Percentiles rank a stretch among this genome's conserved stretches.
These are phyloP conservation scores for Lithosia quadra DNA, from an alignment of 2,888 invertebrate species.

Conservation along the genomic window DNA sequence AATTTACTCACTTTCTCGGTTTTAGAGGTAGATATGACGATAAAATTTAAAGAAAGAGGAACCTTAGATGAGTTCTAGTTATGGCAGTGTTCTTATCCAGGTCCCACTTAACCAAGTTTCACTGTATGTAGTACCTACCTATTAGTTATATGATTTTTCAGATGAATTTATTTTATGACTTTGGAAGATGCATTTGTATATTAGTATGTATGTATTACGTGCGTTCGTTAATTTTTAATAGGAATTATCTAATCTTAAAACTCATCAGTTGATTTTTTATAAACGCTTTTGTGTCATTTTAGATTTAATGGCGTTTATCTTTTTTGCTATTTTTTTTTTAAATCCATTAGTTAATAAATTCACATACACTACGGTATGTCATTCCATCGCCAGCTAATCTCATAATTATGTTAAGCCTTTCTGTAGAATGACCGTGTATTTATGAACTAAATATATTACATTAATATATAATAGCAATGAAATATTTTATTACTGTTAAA, in stretches of 20 bases:
- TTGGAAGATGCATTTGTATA: background rate
- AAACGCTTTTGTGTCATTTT: background rate
- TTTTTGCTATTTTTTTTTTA: background rate
- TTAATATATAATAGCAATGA: background rate
- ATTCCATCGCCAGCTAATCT: background rate
- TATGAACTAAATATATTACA: background rate
- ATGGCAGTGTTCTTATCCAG: too few species aligned
- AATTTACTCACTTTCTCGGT: too few species aligned
- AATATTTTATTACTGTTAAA: background rate
- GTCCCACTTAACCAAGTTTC: too few species aligned
- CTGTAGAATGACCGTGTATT: background rate
- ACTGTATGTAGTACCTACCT: too few species aligned
- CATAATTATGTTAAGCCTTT: background rate
- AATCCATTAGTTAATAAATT: background rate
- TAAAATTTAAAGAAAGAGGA: too few species aligned
- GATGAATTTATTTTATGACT: background rate
- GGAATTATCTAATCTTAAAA: background rate
- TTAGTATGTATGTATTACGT: background rate
- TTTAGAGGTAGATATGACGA: too few species aligned
- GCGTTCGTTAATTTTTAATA: background rate
- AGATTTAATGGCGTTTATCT: background rate
- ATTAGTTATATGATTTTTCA: conserved; percentile 7
- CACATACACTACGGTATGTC: background rate
- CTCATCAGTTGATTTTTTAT: background rate
- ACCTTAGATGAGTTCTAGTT: too few species aligned